Evolutionary conservation across 2,113 vertebrate genomes (phyloP).

Genomic region (Hemichromis elongatus): DNA sequence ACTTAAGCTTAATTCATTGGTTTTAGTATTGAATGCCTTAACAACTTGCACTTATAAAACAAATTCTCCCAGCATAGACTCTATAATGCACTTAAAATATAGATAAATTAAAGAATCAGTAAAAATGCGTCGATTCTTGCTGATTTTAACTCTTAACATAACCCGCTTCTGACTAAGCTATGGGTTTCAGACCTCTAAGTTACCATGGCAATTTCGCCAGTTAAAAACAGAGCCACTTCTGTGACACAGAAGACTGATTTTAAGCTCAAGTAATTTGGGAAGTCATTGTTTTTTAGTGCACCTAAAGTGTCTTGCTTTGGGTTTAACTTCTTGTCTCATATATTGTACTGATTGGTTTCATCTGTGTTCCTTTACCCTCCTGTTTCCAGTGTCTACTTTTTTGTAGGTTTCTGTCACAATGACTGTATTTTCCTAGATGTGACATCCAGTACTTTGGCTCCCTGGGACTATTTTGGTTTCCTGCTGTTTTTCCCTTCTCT

Average conservation of each 20-base stretch:
- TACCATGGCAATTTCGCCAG: background rate
- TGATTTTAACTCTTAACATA: no score
- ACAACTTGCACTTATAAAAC: background rate
- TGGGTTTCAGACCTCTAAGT: background rate
- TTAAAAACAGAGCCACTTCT: background rate
- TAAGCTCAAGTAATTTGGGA: background rate
- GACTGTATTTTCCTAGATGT: background rate
- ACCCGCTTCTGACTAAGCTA: rapidly evolving
- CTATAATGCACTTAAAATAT: background rate
- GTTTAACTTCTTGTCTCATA: background rate
- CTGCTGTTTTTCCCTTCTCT: background rate
- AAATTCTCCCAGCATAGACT: background rate
- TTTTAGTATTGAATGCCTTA: background rate
- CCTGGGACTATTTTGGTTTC: background rate
- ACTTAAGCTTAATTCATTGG: background rate
- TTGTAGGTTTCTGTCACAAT: background rate
- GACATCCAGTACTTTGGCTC: background rate
- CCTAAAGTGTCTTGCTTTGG: background rate
- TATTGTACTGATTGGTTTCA: background rate
- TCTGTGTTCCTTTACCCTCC: background rate
- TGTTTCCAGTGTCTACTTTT: background rate
- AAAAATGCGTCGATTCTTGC: no score
- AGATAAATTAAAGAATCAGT: background rate
- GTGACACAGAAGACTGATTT: background rate
- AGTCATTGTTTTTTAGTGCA: background rate